These are phyloP conservation scores for Leiothrix lutea DNA, from an alignment of 2,113 vertebrate genomes.

Conservation along the genomic window DNA sequence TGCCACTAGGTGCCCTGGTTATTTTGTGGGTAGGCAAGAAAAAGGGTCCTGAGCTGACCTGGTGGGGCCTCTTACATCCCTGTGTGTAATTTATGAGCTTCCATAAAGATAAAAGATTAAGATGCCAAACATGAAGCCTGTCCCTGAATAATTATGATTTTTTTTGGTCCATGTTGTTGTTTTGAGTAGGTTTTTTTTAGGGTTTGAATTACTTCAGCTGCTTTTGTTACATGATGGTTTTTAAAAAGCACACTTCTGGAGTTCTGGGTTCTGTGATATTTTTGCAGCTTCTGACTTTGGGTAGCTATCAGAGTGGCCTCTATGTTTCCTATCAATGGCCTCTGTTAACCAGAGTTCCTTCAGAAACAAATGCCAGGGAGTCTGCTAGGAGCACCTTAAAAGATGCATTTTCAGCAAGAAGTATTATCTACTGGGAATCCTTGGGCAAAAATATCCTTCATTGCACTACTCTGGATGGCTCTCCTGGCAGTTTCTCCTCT, in stretches of 20 bases:
- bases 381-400: not conserved
- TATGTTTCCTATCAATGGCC: not conserved
- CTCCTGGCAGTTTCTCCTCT: not conserved
- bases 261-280: not conserved
- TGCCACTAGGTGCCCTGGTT: not conserved
- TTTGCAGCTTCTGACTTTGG: not conserved
- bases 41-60: not conserved
- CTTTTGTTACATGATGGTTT: not conserved
- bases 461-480: not conserved
- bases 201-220: not conserved
- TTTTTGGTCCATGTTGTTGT: not conserved
- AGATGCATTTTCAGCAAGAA: not conserved
- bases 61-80: not conserved
- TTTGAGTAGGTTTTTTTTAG: not conserved
- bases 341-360: not conserved
- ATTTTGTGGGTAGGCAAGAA: not conserved
- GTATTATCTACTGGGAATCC: not conserved
- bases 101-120: not conserved
- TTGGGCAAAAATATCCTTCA: not conserved
- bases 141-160: not conserved
- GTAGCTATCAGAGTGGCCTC: not conserved
- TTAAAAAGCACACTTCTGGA: not conserved
- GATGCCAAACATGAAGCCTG: not conserved
- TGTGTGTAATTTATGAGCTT: not conserved
- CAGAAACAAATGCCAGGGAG: not conserved